These are phyloP conservation scores for Phaonia tiefii DNA, from an alignment of 2,888 invertebrate genomes.

Conservation along the genomic window DNA sequence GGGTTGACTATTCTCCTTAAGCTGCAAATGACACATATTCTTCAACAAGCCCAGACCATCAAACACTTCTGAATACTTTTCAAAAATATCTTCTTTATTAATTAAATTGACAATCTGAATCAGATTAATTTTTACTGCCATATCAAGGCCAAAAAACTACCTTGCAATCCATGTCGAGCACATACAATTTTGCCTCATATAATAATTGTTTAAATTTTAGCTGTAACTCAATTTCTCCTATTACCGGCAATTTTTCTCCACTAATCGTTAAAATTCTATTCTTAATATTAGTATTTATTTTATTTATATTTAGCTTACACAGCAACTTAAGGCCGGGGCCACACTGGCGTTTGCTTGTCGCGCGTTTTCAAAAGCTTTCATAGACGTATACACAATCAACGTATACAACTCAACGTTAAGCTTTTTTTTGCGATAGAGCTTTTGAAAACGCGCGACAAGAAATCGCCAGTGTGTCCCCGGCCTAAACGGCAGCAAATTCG, in stretches of 20 bases:
- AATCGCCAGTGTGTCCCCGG: too few species aligned
- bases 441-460: too few species aligned
- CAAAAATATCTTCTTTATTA: constrained; percentile 45
- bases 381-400: too few species aligned
- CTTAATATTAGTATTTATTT: not conserved
- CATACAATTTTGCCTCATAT: not conserved
- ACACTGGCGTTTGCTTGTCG: too few species aligned
- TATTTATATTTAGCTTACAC: not conserved
- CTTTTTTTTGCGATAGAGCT: too few species aligned
- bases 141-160: constrained; percentile 31
- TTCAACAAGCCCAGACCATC: constrained; percentile 45
- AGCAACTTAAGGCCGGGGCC: too few species aligned
- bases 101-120: constrained; percentile 23
- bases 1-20: constrained; percentile 39
- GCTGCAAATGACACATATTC: constrained; percentile 40
- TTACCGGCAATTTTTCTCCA: constrained; percentile 33
- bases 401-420: too few species aligned
- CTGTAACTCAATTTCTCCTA: not conserved
- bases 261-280: constrained; percentile 44
- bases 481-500: constrained; percentile 6
- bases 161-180: constrained; percentile 24
- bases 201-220: not conserved
- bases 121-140: constrained; percentile 31
- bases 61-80: constrained; percentile 46
- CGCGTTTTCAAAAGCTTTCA: too few species aligned